These are phyloP conservation scores for Ptychoptera albimana DNA, from an alignment of 2,888 invertebrate genomes.

Conservation along the genomic window DNA sequence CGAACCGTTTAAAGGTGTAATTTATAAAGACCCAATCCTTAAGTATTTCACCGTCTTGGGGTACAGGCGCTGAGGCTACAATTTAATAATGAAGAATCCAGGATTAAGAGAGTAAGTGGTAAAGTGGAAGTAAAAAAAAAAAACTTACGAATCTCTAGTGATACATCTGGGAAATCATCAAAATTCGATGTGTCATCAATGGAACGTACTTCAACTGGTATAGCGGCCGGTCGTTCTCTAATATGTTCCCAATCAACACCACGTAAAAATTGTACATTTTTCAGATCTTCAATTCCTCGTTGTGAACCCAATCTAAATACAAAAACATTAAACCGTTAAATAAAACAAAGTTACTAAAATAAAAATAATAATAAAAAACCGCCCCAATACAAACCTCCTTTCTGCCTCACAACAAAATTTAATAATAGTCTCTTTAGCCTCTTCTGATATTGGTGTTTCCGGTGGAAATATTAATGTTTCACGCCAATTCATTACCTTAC, in stretches of 20 bases:
- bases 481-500: conserved; percentile 98
- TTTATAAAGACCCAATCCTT: conserved; percentile 99
- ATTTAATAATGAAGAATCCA: neutral
- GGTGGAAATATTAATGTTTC: conserved; percentile 97
- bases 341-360: neutral
- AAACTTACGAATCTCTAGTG: conserved; percentile 90
- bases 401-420: conserved; percentile 97
- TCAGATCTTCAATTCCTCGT: conserved; percentile 86
- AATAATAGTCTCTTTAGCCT: conserved; percentile 87
- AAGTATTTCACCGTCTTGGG: conserved; percentile 82
- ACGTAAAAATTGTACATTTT: conserved; percentile 83
- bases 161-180: conserved; percentile 99
- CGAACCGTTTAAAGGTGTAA: conserved; percentile 99
- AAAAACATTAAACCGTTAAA: conserved; percentile 5
- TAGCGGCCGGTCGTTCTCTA: conserved; percentile 93
- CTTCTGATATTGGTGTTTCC: conserved; percentile 97
- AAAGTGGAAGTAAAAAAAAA: neutral
- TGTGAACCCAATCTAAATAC: conserved; percentile 53
- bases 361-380: too few relatives aligned
- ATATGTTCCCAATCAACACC: conserved; percentile 99
- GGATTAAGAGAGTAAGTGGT: neutral
- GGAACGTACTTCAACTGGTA: conserved; percentile 92
- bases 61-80: conserved; percentile 67
- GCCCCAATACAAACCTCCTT: too few relatives aligned
- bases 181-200: conserved; percentile 99